phyloP scores from a whole-genome alignment of 2,888 invertebrate species.

The Hyles lineata region DNA sequence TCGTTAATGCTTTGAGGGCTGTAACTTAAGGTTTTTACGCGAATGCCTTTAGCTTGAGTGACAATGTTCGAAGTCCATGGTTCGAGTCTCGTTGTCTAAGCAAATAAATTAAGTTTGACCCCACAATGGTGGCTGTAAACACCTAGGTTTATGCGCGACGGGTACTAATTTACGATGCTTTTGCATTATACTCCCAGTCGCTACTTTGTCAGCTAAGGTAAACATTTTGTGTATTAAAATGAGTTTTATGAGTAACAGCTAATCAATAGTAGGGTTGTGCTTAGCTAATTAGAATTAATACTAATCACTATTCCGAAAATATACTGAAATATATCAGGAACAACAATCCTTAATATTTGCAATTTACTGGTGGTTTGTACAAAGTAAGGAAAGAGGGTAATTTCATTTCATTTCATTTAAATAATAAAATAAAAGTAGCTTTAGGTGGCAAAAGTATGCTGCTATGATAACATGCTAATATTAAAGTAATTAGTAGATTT shows the following conservation, averaged over 20 bases:
- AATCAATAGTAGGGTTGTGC: constrained; percentile 2
- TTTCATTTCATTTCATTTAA: too few species aligned
- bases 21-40: constrained; percentile 56
- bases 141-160: constrained; percentile 69
- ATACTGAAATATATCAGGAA: too few species aligned
- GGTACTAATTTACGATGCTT: constrained; percentile 57
- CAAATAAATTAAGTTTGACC: constrained; percentile 73
- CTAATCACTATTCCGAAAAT: not conserved
- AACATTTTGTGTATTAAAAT: constrained; percentile 34
- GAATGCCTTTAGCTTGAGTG: constrained; percentile 38
- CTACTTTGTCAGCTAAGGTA: constrained; percentile 45
- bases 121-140: constrained; percentile 66
- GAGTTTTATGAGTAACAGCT: constrained; percentile 1
- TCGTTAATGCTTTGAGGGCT: constrained; percentile 47
- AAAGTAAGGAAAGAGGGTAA: too few species aligned
- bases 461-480: too few species aligned
- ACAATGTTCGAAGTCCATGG: constrained; percentile 49
- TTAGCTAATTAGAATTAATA: not conserved
- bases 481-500: not conserved
- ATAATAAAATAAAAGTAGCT: too few species aligned
- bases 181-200: constrained; percentile 41
- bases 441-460: too few species aligned
- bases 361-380: too few species aligned
- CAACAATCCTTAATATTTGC: too few species aligned
- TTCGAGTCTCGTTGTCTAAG: constrained; percentile 29